A percentile compares a stretch with the other conserved stretches of the same genome.
Evolutionary conservation across 2,797 vertebrate genomes (phyloP).

Genomic region (Philypnodon macrostomus): DNA sequence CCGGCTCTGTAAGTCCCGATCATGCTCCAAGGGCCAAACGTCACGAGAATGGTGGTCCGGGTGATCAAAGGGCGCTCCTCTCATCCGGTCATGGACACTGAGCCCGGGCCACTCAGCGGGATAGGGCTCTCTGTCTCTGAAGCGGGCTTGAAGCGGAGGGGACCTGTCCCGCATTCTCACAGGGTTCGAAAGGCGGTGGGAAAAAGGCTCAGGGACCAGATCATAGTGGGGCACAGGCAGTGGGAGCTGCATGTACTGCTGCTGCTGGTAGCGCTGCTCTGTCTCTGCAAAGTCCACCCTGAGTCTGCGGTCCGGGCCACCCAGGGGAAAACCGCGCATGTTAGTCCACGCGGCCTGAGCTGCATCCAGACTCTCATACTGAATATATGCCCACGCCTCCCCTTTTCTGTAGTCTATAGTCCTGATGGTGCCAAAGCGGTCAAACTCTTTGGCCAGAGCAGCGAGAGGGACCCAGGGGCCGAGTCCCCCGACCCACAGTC

Average conservation of each 20-base stretch:
- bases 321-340: constrained; percentile 95
- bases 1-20: constrained; percentile 84
- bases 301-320: constrained; percentile 89
- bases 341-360: constrained; percentile 93
- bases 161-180: constrained; percentile 87
- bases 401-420: constrained; percentile 97
- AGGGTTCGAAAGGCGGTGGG: constrained; percentile 84
- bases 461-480: constrained; percentile 93
- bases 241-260: constrained; percentile 83
- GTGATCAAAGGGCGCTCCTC: constrained; percentile 83
- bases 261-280: constrained; percentile 91
- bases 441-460: constrained; percentile 93
- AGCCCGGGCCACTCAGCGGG: constrained; percentile 86
- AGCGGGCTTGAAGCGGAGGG: constrained; percentile 84
- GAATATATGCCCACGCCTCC: constrained; percentile 95
- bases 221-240: constrained; percentile 87
- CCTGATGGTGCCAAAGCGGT: constrained; percentile 96
- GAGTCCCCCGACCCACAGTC: constrained; percentile 95
- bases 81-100: constrained; percentile 83
- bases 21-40: constrained; percentile 83
- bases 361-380: constrained; percentile 96
- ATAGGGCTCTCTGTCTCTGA: constrained; percentile 88
- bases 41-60: constrained; percentile 82
- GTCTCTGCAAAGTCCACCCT: constrained; percentile 97
- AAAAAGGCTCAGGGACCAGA: constrained; percentile 83